A percentile compares a stretch with the other conserved stretches of the same genome.
Conservation (phyloP, 2,113 vertebrate genomes). For the Egretta garzetta region DNA sequence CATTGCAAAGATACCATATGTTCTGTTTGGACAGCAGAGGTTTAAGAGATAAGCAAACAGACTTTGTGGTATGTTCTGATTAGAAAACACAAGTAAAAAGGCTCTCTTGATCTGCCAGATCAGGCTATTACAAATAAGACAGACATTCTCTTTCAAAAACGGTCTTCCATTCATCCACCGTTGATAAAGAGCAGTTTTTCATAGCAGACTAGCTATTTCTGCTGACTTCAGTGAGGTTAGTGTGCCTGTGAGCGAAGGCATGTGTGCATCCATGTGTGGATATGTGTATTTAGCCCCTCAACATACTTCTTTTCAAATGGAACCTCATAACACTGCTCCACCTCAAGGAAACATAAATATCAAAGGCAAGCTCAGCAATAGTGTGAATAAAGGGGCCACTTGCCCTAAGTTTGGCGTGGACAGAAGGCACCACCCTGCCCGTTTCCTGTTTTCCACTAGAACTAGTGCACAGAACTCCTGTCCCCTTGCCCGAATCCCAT, state of each 20-base stretch:
- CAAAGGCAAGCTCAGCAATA: neutral
- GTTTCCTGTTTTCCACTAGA: constrained; percentile 31
- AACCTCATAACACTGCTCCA: neutral
- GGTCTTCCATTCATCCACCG: neutral
- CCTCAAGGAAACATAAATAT: constrained; percentile 19
- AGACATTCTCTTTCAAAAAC: neutral
- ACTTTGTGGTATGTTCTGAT: constrained; percentile 48
- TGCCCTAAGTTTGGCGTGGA: neutral
- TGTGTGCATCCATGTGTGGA: fast-evolving
- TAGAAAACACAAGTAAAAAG: constrained; percentile 54
- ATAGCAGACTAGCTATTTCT: neutral
- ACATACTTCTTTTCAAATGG: neutral
- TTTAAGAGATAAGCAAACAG: constrained; percentile 65
- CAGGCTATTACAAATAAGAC: constrained; percentile 10
- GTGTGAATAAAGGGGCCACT: neutral
- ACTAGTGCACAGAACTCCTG: neutral
- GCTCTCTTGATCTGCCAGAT: constrained; percentile 44
- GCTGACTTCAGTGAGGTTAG: neutral
- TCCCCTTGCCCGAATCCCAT: neutral
- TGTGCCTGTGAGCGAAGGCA: neutral
- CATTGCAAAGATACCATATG: constrained; percentile 7
- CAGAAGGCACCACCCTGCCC: constrained; percentile 36
- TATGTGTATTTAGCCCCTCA: neutral
- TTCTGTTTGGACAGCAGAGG: constrained; percentile 30
- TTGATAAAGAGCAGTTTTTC: neutral